phyloP scores from a whole-genome alignment of 1,140 invertebrate genomes.

The Apocrypta bakeri region DNA sequence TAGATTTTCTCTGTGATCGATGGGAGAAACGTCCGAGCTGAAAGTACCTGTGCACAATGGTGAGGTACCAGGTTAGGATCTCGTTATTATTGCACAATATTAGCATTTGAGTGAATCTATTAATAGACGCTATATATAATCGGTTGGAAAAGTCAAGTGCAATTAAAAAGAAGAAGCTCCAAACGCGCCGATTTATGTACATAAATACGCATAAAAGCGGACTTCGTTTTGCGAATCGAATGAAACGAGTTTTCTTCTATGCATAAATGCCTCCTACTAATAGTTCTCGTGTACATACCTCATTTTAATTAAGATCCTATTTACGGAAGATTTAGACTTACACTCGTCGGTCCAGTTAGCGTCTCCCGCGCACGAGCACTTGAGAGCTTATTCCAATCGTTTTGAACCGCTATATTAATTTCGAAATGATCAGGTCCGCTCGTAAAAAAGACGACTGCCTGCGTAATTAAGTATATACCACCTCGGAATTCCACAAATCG shows the following conservation, averaged over 20 bases:
- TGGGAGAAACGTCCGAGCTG: neutral
- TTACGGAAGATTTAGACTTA: neutral
- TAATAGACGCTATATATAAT: neutral
- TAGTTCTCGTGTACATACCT: neutral
- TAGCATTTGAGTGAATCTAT: neutral
- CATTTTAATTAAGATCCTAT: constrained; percentile 34
- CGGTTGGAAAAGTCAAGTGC: neutral
- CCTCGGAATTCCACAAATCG: neutral
- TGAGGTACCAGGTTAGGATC: neutral
- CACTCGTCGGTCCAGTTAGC: neutral
- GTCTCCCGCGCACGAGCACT: neutral
- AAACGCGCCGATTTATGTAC: neutral
- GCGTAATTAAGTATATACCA: neutral
- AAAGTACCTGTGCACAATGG: neutral
- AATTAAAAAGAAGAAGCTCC: neutral
- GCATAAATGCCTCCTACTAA: neutral
- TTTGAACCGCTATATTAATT: neutral
- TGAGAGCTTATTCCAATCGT: too few species aligned
- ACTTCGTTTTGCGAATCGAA: neutral
- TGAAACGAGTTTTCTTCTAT: constrained; percentile 1
- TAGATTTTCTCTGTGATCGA: neutral
- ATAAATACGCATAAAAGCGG: neutral
- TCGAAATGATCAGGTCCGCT: neutral
- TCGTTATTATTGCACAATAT: neutral
- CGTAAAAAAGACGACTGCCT: neutral